Evolutionary conservation across 2,888 invertebrate species (phyloP).

Genomic region (Dicycla oo): DNA sequence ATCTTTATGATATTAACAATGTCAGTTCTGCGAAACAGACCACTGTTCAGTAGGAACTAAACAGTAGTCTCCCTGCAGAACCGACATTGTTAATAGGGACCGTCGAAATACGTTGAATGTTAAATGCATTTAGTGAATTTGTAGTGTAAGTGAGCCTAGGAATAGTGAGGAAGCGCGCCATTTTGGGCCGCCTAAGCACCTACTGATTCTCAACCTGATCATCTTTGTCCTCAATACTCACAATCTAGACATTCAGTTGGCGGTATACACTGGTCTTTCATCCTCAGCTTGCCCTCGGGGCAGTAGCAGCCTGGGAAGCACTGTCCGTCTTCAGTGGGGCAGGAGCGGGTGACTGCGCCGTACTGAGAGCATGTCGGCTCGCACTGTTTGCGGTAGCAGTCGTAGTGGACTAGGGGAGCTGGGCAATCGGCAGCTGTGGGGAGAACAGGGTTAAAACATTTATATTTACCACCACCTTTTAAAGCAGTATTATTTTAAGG

Average conservation of each 20-base stretch:
- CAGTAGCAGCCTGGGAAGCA: constrained; percentile 97
- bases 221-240: constrained; percentile 78
- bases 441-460: background rate
- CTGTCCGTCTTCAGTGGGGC: constrained; percentile 91
- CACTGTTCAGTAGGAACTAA: too few relatives aligned
- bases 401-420: constrained; percentile 94
- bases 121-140: too few relatives aligned
- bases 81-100: too few relatives aligned
- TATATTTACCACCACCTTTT: too few relatives aligned
- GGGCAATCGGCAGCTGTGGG: constrained; percentile 92
- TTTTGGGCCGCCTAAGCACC: background rate
- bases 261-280: constrained; percentile 92
- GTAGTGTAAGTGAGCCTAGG: too few relatives aligned
- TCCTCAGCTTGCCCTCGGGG: constrained; percentile 92
- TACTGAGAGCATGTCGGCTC: constrained; percentile 93
- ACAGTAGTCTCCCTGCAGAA: too few relatives aligned
- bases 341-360: constrained; percentile 85
- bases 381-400: constrained; percentile 95
- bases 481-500: too few relatives aligned
- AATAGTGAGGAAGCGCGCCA: too few relatives aligned
- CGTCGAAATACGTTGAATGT: too few relatives aligned
- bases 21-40: too few relatives aligned
- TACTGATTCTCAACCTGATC: background rate
- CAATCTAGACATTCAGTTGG: constrained; percentile 94
- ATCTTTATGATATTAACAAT: too few relatives aligned